Conservation (phyloP, 2,888 invertebrate species). For the Perizoma affinitatum region DNA sequence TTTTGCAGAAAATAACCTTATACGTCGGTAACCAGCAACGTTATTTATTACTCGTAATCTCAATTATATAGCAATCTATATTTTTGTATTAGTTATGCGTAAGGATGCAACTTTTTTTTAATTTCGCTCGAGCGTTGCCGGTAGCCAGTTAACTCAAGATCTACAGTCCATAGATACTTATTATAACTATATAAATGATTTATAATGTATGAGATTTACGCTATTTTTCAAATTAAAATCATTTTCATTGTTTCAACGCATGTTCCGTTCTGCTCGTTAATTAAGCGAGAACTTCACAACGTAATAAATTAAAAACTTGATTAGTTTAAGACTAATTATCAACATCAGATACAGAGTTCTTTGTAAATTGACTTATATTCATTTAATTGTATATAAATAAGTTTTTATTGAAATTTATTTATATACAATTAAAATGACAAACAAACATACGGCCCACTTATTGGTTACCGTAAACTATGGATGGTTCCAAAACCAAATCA, state of each 20-base stretch:
- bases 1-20: conserved; percentile 3
- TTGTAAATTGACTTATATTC: conserved; percentile 9
- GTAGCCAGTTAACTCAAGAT: conserved; percentile 19
- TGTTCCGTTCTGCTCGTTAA: conserved; percentile 31
- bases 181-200: conserved; percentile 11
- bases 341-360: conserved; percentile 10
- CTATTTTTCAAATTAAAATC: conserved; percentile 22
- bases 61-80: conserved; percentile 35
- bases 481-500: too few species aligned
- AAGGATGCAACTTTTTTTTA: conserved; percentile 21
- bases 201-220: conserved; percentile 8
- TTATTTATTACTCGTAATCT: conserved; percentile 25
- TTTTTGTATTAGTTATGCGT: conserved; percentile 31
- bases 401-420: too few species aligned
- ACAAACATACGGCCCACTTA: too few species aligned
- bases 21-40: neutral
- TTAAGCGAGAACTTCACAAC: conserved; percentile 18
- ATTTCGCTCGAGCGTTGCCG: conserved; percentile 13
- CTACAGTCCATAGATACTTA: conserved; percentile 9
- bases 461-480: too few species aligned
- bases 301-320: conserved; percentile 10
- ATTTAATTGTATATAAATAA: neutral
- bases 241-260: conserved; percentile 21
- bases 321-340: conserved; percentile 17
- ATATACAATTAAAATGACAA: too few species aligned